Conservation (phyloP, 23 tunicate genomes). For the Halocynthia roretzi region DNA sequence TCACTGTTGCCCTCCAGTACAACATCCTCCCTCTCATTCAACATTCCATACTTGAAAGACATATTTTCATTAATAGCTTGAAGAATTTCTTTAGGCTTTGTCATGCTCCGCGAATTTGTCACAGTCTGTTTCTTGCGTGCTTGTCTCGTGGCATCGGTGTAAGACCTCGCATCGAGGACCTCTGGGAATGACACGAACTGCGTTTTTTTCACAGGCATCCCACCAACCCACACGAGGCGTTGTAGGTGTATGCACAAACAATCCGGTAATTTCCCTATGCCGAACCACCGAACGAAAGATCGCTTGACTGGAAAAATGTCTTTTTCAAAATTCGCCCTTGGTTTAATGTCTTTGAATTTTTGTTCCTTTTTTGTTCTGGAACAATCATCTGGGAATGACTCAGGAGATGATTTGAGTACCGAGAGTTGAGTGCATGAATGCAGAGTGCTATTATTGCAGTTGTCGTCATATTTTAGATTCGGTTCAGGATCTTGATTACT, state of each 20-base stretch:
- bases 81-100: not conserved
- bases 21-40: too few relatives aligned
- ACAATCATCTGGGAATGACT: too few relatives aligned
- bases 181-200: constrained; percentile 13
- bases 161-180: constrained; percentile 4
- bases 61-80: too few relatives aligned
- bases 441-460: too few relatives aligned
- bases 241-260: constrained; percentile 80
- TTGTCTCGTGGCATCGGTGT: not conserved
- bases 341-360: not conserved
- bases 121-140: not conserved
- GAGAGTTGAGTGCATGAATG: too few relatives aligned
- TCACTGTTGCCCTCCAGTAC: too few relatives aligned
- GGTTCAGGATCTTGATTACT: too few relatives aligned
- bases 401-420: too few relatives aligned
- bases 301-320: constrained; percentile 21
- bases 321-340: not conserved
- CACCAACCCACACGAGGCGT: constrained; percentile 62
- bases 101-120: not conserved
- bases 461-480: too few relatives aligned
- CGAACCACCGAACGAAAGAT: not conserved
- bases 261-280: constrained; percentile 41
- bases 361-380: not conserved
- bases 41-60: too few relatives aligned
- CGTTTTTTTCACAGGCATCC: constrained; percentile 42